Conservation (phyloP, 2,888 invertebrate genomes). For the Lasioglossum vierecki region DNA sequence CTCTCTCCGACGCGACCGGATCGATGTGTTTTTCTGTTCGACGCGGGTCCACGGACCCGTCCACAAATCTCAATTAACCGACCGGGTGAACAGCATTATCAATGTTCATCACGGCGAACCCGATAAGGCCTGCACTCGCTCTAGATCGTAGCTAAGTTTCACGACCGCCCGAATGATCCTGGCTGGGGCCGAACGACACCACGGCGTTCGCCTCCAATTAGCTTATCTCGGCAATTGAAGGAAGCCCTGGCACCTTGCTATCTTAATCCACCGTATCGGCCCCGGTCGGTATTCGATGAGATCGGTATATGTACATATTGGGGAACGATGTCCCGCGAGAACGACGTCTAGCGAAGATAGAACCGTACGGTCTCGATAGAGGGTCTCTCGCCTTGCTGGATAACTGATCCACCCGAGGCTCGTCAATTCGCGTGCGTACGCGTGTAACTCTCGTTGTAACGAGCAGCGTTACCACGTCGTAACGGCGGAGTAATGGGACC, state of each 20-base stretch:
- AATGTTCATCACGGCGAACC: slow-evolving; percentile 39
- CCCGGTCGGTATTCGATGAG: slow-evolving; percentile 25
- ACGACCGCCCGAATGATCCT: slow-evolving; percentile 26
- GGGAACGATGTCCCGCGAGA: slow-evolving; percentile 10
- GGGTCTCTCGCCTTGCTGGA: neutral
- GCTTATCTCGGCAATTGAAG: slow-evolving; percentile 50
- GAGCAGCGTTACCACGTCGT: slow-evolving; percentile 74
- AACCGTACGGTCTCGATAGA: neutral
- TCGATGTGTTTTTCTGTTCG: slow-evolving; percentile 21
- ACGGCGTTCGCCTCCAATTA: slow-evolving; percentile 49
- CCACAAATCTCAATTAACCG: slow-evolving; percentile 57
- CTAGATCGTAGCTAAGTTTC: slow-evolving; percentile 33
- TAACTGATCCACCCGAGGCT: neutral
- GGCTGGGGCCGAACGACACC: neutral
- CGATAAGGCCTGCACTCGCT: slow-evolving; percentile 27
- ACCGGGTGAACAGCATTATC: slow-evolving; percentile 24
- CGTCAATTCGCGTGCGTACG: slow-evolving; percentile 50
- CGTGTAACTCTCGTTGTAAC: slow-evolving; percentile 73
- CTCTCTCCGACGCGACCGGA: neutral
- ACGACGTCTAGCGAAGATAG: slow-evolving; percentile 4
- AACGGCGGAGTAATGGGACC: slow-evolving; percentile 69
- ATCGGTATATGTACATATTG: slow-evolving; percentile 25
- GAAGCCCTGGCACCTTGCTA: slow-evolving; percentile 36
- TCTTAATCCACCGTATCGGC: slow-evolving; percentile 59
- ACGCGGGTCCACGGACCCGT: neutral